Conservation (phyloP, 2,797 vertebrate species). For the Melanogrammus aeglefinus region DNA sequence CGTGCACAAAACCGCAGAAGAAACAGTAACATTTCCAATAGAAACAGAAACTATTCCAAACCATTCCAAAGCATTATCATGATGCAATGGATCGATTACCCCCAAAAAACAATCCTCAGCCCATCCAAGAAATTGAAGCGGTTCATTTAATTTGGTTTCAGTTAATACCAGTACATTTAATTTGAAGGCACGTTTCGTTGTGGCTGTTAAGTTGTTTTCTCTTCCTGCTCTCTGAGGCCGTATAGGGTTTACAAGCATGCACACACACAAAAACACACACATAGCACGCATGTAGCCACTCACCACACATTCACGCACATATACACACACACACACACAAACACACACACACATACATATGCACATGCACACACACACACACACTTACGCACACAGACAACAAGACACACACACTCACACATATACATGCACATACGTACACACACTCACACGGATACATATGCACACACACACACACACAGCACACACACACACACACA, state of each 20-base stretch:
- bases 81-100: no score
- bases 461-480: not conserved
- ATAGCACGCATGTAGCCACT: not conserved
- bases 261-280: not conserved
- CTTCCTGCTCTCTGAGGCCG: slow-evolving; percentile 21
- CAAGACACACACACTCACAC: not conserved
- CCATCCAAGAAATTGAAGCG: no score
- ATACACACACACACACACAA: not conserved
- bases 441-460: not conserved
- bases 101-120: no score
- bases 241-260: slow-evolving; percentile 8
- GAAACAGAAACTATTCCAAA: no score
- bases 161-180: not conserved
- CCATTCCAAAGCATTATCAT: no score
- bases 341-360: not conserved
- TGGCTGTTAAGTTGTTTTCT: no score
- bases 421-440: not conserved
- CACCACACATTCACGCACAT: not conserved
- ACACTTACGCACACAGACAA: no score
- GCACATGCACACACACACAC: not conserved
- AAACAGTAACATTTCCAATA: no score
- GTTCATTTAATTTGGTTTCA: not conserved
- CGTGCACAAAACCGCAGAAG: no score
- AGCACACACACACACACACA: slow-evolving; percentile 2
- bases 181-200: not conserved